These are phyloP conservation scores for Metallyticus violacea DNA, from an alignment of 2,888 invertebrate genomes.

Conservation along the genomic window DNA sequence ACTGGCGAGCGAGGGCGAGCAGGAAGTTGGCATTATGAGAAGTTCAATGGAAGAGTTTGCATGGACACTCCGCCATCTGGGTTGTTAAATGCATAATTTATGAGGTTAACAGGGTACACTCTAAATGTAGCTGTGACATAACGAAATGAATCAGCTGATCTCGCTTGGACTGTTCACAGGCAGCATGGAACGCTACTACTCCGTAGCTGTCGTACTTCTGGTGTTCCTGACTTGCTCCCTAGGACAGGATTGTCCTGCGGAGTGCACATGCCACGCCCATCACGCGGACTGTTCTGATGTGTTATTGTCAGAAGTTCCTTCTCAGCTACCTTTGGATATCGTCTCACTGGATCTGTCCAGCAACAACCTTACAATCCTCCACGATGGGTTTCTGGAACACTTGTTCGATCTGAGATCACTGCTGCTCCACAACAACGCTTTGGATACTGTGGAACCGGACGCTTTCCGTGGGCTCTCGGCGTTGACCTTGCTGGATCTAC, in stretches of 20 bases:
- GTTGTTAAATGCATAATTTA: background rate
- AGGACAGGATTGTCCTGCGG: background rate
- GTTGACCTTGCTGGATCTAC: background rate
- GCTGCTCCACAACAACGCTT: background rate
- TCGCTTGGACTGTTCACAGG: background rate
- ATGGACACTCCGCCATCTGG: background rate
- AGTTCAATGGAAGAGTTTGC: background rate
- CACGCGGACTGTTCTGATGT: background rate
- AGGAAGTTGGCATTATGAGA: background rate
- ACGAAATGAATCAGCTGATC: background rate
- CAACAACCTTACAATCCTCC: background rate
- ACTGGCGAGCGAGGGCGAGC: background rate
- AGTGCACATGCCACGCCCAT: background rate
- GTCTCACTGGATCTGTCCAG: background rate
- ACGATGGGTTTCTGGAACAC: background rate
- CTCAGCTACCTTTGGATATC: background rate
- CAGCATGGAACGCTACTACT: background rate
- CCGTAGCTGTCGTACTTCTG: background rate
- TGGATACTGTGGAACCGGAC: background rate
- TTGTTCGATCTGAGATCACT: background rate
- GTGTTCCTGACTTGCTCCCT: background rate
- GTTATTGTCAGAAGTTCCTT: background rate
- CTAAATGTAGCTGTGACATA: background rate
- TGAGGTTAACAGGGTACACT: background rate
- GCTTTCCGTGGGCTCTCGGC: background rate